Evolutionary conservation across 1,140 invertebrate species (phyloP), one percentile per base, ranked within the genome.

Genomic region (Rhizoglyphus robini): DNA sequence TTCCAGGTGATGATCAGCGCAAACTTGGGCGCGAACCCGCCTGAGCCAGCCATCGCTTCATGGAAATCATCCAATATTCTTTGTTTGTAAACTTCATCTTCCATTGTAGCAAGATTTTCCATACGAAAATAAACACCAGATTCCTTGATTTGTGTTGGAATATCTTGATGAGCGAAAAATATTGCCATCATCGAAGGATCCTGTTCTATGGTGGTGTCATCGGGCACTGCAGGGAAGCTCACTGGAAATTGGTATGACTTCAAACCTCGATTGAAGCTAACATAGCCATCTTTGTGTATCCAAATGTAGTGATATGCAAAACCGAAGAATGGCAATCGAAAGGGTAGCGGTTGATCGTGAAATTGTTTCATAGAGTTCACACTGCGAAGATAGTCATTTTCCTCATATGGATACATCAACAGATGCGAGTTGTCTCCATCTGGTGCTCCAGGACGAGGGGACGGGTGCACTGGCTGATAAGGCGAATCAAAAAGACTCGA

Each of bases 111-210:
- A 67, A 70, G 47, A 49, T 59, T 68, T 27, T 71, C 66, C 20
- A 69, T 60, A 48, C 67, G 38, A 80, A 82, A 75, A 81, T 81
- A 70, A 86, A 79, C 80, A 87, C 85, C 69, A 82, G 79, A 72
- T 83, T 84, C 70, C 83, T 69, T 69, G 71, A 68, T 66, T 70
- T 73, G 18, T 69, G 66, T 62, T 5, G 67, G 62, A 57, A 90
- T 86, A 46, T 87, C 83, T 70, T 87, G 88, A 73, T 87, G 89
- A 71, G 87, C 88, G 75, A 88, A 91, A 76, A 90, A 94, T 60
- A 91, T 90, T 0, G 90, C 90, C 68, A 96, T 94, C 73, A 96
- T 90, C 1, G 88, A 84, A 0, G 91, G 90, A 76, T 96, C 91
- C 70, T 88, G 88, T 67, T 85, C 81, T 65, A 78, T 78, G 0